phyloP scores from a whole-genome alignment of 2,888 invertebrate genomes.

The Leptura quadrifasciata region DNA sequence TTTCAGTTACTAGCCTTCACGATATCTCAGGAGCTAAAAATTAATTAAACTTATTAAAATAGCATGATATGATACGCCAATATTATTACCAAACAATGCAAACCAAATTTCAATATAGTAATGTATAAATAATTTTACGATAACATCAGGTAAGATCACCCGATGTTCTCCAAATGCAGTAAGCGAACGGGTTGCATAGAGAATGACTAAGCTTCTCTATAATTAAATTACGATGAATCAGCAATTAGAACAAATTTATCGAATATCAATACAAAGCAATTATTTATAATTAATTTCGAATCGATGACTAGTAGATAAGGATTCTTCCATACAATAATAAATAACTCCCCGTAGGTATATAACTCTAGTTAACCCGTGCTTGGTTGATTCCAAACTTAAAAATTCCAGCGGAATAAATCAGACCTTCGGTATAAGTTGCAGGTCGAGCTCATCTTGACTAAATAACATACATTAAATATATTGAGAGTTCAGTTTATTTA shows the following conservation, averaged over 20 bases:
- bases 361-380: constrained; percentile 13
- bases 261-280: constrained; percentile 43
- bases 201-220: constrained; percentile 39
- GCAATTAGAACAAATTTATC: constrained; percentile 50
- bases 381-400: constrained; percentile 13
- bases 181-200: background rate
- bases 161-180: background rate
- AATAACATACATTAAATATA: too few relatives aligned
- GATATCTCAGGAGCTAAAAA: too few relatives aligned
- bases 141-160: too few relatives aligned
- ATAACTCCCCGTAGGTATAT: constrained; percentile 15
- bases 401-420: background rate
- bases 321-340: constrained; percentile 19
- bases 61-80: too few relatives aligned
- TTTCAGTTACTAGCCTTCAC: background rate
- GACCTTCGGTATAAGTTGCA: background rate
- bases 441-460: background rate
- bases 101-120: too few relatives aligned
- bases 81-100: too few relatives aligned
- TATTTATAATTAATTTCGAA: constrained; percentile 32
- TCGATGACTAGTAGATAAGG: constrained; percentile 32
- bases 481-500: too few relatives aligned
- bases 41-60: too few relatives aligned
- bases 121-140: too few relatives aligned
- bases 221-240: constrained; percentile 51